Conservation (phyloP, 2,113 vertebrate species). For the Pygoscelis adeliae region DNA sequence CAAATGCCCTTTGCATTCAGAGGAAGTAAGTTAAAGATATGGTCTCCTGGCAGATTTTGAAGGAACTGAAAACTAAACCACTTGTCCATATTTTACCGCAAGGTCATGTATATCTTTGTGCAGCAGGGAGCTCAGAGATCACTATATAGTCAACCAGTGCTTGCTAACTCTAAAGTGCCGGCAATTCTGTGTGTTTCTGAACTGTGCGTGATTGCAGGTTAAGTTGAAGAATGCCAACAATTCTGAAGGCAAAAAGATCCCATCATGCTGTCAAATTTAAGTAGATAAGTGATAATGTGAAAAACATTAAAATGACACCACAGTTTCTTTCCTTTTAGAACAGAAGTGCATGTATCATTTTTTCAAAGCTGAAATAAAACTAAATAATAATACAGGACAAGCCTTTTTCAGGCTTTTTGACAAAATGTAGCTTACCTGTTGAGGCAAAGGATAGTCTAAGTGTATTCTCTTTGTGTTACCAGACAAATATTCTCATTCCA, state of each 20-base stretch:
- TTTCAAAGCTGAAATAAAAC: not conserved
- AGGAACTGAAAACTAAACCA: not conserved
- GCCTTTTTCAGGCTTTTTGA: not conserved
- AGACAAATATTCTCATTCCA: not conserved
- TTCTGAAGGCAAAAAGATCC: not conserved
- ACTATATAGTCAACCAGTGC: not conserved
- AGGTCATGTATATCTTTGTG: not conserved
- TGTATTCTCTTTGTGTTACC: not conserved
- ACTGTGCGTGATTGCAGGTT: not conserved
- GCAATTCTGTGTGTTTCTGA: not conserved
- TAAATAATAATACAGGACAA: not conserved
- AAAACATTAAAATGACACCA: not conserved
- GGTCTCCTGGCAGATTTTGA: not conserved
- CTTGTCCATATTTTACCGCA: not conserved
- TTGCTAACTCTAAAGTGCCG: not conserved
- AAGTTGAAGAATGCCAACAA: not conserved
- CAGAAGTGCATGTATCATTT: not conserved
- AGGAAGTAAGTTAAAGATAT: not conserved
- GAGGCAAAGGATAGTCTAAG: not conserved
- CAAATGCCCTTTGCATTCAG: not conserved
- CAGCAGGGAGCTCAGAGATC: not conserved
- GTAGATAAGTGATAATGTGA: not conserved
- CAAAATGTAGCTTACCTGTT: not conserved
- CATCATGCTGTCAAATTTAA: not conserved
- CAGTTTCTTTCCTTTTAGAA: not conserved